Evolutionary conservation across 2,888 invertebrate genomes (phyloP).

Genomic region (Dynastes tityus): DNA sequence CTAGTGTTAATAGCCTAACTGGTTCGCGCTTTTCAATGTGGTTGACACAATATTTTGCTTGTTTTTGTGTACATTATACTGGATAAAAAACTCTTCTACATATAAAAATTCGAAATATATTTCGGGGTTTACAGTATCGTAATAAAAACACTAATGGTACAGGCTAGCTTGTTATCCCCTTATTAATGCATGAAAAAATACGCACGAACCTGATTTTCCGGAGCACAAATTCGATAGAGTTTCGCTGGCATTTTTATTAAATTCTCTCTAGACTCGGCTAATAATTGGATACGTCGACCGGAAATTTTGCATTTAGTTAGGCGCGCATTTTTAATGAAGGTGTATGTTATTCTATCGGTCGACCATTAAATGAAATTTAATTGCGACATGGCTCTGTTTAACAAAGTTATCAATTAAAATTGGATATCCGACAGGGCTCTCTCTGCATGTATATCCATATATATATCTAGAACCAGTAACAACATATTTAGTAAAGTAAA

Average conservation of each 20-base stretch:
- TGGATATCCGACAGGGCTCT: not conserved
- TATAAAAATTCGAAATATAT: too few relatives aligned
- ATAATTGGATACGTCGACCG: slow-evolving; percentile 21
- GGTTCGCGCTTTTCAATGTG: too few relatives aligned
- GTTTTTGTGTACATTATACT: too few relatives aligned
- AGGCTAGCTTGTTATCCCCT: too few relatives aligned
- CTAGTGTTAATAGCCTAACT: too few relatives aligned
- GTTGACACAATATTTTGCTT: too few relatives aligned
- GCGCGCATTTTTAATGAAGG: slow-evolving; percentile 2
- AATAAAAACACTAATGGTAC: too few relatives aligned
- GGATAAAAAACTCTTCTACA: too few relatives aligned
- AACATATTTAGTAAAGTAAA: too few relatives aligned
- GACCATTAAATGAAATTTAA: slow-evolving; percentile 22
- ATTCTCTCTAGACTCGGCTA: slow-evolving; percentile 8
- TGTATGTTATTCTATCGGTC: slow-evolving; percentile 7
- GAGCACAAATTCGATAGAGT: slow-evolving; percentile 10
- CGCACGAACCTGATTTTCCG: not conserved
- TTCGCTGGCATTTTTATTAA: slow-evolving; percentile 24
- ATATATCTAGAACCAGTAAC: too few relatives aligned
- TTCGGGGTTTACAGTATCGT: too few relatives aligned
- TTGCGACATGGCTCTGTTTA: slow-evolving; percentile 26
- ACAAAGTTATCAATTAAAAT: slow-evolving; percentile 35
- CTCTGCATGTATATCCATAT: not conserved
- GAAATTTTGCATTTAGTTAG: slow-evolving; percentile 27
- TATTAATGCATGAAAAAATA: not conserved